Base-by-base conservation (phyloP, 2,797 vertebrate genomes). In the Hyperoplus lanceolatus region DNA sequence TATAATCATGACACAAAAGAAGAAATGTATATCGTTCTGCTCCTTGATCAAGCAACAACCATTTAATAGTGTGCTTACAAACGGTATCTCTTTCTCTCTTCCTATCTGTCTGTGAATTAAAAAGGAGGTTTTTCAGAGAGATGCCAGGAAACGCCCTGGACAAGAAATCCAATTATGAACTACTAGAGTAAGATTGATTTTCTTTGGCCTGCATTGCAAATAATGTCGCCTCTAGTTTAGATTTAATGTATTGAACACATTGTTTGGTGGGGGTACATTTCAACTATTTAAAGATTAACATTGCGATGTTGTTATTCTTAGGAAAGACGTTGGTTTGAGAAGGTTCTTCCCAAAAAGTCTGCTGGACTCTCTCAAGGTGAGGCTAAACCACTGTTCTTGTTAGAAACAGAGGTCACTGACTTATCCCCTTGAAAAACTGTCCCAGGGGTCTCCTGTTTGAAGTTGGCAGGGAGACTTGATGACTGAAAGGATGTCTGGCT, bases 161-260 rank as follows among this genome's bases (percentile, higher is more conserved):
- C 86, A 99, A 99, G 96, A 99, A 99, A 92, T 99, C 98, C 6
- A 99, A 99, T 95, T 99, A 99, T 79, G 98, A 99, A 94, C 96
- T 99, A 46, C 91, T 99, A 90, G 98, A 99, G 98, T 99, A 94
- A 97, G 96, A 96, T 39, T 43, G 5, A 38, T 72, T 69, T 75
- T 14, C 21, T 63, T 62, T 56, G 16, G 3, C 41, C 10, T 18
- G n/a, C 3, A 6, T 9, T 64, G 4, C 36, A 29, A 54, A 63
- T 38, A 0, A 8, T 16, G 12, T 49, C 54, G 2, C 10, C n/a
- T 67, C 5, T 2, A 1, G 48, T 73, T 15, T 43, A 50, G 3
- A 46, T 50, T 13, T 15, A 10, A 14, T 3, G 0, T 36, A 13
- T 53, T 64, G 14, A 64, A 39, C 2, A 53, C n/a, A 38, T 66